Evolutionary conservation across 2,113 vertebrate species (phyloP).

Genomic region (Arizona elegans): DNA sequence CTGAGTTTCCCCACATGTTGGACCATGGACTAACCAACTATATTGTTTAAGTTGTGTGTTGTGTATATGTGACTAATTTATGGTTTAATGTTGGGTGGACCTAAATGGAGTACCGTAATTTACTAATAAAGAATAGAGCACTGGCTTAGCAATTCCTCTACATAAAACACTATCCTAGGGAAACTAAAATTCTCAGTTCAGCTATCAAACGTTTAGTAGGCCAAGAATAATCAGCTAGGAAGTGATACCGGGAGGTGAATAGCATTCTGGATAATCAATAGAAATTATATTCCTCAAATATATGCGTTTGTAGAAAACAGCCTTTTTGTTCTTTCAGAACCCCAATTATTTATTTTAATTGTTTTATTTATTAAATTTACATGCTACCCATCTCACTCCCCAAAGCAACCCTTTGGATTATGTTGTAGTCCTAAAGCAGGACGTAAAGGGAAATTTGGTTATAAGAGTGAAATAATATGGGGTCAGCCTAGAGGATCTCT

Average conservation of each 20-base stretch:
- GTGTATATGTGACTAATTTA: not conserved
- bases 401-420: no score
- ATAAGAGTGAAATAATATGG: no score
- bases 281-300: not conserved
- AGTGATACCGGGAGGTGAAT: not conserved
- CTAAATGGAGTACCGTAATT: not conserved
- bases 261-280: no score
- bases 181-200: no score
- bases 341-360: no score
- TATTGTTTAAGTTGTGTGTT: not conserved
- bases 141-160: not conserved
- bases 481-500: no score
- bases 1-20: no score
- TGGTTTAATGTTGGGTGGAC: not conserved
- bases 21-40: not conserved
- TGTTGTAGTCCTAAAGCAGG: no score
- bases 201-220: not conserved
- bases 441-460: no score
- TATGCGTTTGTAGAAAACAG: not conserved
- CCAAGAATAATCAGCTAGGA: no score
- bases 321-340: not conserved
- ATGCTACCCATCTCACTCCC: no score
- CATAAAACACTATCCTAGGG: not conserved
- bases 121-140: not conserved
- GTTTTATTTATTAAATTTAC: no score